phyloP scores from a whole-genome alignment of 2,888 invertebrate species.

The Creontiades dilutus region DNA sequence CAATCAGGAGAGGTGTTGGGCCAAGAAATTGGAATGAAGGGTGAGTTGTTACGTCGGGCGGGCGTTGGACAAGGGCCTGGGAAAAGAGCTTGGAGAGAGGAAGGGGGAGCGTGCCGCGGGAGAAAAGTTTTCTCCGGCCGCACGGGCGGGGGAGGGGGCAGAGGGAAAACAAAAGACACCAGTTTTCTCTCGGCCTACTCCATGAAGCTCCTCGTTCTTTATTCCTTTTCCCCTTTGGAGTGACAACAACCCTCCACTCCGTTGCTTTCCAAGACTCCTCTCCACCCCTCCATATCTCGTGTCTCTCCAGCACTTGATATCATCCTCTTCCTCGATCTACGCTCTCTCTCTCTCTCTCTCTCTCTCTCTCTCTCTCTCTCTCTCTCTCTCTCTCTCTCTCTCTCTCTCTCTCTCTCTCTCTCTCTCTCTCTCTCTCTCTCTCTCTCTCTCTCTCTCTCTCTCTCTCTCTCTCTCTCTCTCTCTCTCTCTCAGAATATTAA shows the following conservation, averaged over 20 bases:
- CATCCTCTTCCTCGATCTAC: too few relatives aligned
- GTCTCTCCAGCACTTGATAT: too few relatives aligned
- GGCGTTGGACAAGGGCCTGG: not conserved
- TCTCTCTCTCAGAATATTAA: too few relatives aligned
- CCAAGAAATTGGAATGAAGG: slow-evolving; percentile 68
- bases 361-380: too few relatives aligned
- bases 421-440: too few relatives aligned
- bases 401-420: too few relatives aligned
- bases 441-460: too few relatives aligned
- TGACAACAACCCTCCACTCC: not conserved
- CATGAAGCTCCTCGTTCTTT: not conserved
- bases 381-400: not conserved
- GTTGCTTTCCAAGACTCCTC: not conserved
- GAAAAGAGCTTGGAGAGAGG: not conserved
- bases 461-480: too few relatives aligned
- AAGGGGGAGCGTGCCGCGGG: not conserved
- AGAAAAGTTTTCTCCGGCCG: not conserved
- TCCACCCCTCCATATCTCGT: not conserved
- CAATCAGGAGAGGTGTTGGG: slow-evolving; percentile 65
- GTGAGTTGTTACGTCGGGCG: slow-evolving; percentile 61
- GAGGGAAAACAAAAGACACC: slow-evolving; percentile 56
- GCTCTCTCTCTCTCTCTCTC: too few relatives aligned
- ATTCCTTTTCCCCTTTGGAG: not conserved
- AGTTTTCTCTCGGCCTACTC: slow-evolving; percentile 30
- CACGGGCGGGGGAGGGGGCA: not conserved